Conservation (phyloP, 2,888 invertebrate species). For the Eumacrocentrus americanus region DNA sequence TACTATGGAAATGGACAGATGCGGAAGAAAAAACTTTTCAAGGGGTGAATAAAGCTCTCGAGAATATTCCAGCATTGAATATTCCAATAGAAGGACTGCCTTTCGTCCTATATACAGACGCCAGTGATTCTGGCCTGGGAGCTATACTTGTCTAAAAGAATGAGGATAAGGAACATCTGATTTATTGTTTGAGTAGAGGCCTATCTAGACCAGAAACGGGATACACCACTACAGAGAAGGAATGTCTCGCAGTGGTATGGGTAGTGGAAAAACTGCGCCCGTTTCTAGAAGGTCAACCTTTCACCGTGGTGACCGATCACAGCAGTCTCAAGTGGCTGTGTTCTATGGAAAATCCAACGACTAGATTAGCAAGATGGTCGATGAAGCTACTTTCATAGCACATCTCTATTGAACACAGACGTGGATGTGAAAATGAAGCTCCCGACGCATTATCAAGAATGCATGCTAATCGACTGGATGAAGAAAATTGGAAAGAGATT, state of each 20-base stretch:
- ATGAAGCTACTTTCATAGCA: neutral
- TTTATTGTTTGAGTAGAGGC: constrained; percentile 30
- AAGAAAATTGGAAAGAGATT: constrained; percentile 19
- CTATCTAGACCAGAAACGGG: constrained; percentile 28
- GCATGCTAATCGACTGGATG: neutral
- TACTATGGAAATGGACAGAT: constrained; percentile 31
- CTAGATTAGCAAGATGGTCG: neutral
- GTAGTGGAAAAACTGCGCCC: constrained; percentile 22
- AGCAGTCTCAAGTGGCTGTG: constrained; percentile 29
- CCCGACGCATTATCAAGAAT: neutral
- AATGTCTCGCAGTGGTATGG: constrained; percentile 34
- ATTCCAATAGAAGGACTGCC: constrained; percentile 26
- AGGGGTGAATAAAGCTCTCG: constrained; percentile 18
- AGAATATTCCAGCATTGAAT: constrained; percentile 18
- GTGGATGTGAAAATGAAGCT: neutral
- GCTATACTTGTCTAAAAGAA: constrained; percentile 32
- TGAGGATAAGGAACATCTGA: constrained; percentile 23
- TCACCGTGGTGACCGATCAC: constrained; percentile 40
- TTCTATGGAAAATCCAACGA: constrained; percentile 17
- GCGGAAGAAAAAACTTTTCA: constrained; percentile 27
- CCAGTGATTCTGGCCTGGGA: constrained; percentile 33
- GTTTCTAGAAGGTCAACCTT: constrained; percentile 28
- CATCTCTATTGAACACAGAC: neutral
- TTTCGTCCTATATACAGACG: constrained; percentile 30
- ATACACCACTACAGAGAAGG: constrained; percentile 28